These are phyloP conservation scores for Schlechtendalia chinensis DNA, from an alignment of 1,140 invertebrate species.

Conservation along the genomic window DNA sequence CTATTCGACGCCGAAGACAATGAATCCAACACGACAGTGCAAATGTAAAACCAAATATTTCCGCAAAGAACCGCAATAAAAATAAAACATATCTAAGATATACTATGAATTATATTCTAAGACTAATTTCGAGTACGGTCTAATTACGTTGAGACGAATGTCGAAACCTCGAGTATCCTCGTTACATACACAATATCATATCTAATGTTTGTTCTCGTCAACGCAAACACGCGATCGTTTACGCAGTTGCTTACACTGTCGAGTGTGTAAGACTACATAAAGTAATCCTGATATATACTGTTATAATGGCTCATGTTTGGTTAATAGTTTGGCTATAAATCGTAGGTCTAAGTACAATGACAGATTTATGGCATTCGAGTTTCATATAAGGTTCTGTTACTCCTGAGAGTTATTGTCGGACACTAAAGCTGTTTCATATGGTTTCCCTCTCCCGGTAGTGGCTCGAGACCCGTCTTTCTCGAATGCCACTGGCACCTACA, in stretches of 20 bases:
- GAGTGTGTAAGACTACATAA: background rate
- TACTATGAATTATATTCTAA: no score
- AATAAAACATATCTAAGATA: no score
- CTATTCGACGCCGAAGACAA: no score
- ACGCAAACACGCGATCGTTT: background rate
- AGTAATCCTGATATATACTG: conserved; percentile 9
- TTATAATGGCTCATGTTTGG: conserved; percentile 2
- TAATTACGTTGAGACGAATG: background rate
- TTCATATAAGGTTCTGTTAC: background rate
- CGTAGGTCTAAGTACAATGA: conserved; percentile 18
- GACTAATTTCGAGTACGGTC: no score
- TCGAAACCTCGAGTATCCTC: background rate
- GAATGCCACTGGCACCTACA: background rate
- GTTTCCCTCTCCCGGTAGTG: background rate
- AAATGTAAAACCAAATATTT: no score
- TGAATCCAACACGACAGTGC: no score
- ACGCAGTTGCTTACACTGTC: background rate
- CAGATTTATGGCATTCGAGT: conserved; percentile 42
- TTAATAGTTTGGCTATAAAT: conserved; percentile 37
- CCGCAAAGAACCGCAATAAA: no score
- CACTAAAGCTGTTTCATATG: no score
- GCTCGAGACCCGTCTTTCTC: background rate
- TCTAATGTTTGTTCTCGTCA: background rate
- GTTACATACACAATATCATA: background rate
- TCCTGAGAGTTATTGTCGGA: conserved; percentile 16